These are phyloP conservation scores for Orchesella flavescens DNA, from an alignment of 2,888 invertebrate species.

Conservation along the genomic window DNA sequence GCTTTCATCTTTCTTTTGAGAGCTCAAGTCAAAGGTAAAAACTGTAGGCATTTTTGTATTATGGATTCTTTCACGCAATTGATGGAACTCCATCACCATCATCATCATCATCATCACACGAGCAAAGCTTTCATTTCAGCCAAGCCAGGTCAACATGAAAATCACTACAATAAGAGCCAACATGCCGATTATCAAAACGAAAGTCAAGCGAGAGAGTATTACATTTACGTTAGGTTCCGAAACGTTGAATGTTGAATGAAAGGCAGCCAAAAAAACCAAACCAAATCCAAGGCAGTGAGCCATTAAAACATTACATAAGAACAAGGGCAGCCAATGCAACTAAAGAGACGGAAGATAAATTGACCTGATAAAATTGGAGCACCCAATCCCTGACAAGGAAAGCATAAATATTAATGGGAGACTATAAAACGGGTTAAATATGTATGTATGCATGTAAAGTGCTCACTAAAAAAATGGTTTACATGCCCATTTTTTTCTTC, in stretches of 20 bases:
- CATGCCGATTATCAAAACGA: neutral
- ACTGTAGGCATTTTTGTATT: no score
- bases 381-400: conserved; percentile 62
- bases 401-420: conserved; percentile 63
- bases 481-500: no score
- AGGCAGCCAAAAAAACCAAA: no score
- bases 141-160: neutral
- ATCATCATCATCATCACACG: neutral
- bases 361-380: conserved; percentile 63
- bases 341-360: conserved; percentile 62
- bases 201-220: neutral
- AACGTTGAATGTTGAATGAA: conserved; percentile 9
- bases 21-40: no score
- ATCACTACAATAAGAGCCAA: conserved; percentile 1
- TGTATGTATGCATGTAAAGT: conserved; percentile 1
- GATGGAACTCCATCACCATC: conserved; percentile 5
- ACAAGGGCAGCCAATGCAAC: conserved; percentile 53
- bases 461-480: conserved; percentile 1
- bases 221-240: no score
- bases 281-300: no score
- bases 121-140: neutral
- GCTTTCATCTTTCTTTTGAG: neutral
- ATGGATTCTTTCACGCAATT: conserved; percentile 38
- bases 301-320: neutral
- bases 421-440: conserved; percentile 59